A percentile compares a stretch with the other conserved stretches of the same genome.
Conservation (phyloP, 2,797 vertebrate species). For the Todus mexicanus region DNA sequence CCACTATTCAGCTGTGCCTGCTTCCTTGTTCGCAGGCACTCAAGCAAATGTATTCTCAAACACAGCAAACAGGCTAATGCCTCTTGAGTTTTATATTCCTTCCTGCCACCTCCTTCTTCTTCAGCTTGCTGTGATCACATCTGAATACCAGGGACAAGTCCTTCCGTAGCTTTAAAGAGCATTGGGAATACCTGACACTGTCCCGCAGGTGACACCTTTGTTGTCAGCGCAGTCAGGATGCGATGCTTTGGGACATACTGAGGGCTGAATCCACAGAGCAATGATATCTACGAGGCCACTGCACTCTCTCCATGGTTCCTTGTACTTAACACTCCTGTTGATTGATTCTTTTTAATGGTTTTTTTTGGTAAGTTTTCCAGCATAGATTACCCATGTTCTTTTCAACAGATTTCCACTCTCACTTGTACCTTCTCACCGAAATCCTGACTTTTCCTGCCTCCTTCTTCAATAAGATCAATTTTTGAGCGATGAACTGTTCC, state of each 20-base stretch:
- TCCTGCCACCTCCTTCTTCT: slow-evolving; percentile 26
- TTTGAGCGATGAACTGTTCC: neutral
- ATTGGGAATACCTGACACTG: neutral
- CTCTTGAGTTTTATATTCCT: slow-evolving; percentile 39
- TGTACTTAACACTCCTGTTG: accelerated
- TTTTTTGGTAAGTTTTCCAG: neutral
- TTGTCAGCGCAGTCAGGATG: neutral
- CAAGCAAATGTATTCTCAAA: slow-evolving; percentile 45
- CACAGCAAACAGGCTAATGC: slow-evolving; percentile 50
- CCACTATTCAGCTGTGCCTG: neutral
- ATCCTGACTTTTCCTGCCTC: neutral
- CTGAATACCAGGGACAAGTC: neutral
- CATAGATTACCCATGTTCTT: neutral
- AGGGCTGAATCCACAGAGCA: neutral
- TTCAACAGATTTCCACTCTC: neutral
- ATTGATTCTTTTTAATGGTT: neutral
- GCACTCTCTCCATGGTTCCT: accelerated
- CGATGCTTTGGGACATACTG: neutral
- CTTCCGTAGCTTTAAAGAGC: neutral
- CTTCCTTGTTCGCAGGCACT: slow-evolving; percentile 49
- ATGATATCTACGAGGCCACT: neutral
- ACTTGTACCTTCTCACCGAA: neutral
- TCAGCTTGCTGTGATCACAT: neutral
- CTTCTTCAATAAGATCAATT: neutral
- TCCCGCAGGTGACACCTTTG: neutral